Percentiles rank a stretch among this genome's conserved stretches.
Conservation (phyloP, 2,113 vertebrate genomes). For the Halcyon senegalensis region DNA sequence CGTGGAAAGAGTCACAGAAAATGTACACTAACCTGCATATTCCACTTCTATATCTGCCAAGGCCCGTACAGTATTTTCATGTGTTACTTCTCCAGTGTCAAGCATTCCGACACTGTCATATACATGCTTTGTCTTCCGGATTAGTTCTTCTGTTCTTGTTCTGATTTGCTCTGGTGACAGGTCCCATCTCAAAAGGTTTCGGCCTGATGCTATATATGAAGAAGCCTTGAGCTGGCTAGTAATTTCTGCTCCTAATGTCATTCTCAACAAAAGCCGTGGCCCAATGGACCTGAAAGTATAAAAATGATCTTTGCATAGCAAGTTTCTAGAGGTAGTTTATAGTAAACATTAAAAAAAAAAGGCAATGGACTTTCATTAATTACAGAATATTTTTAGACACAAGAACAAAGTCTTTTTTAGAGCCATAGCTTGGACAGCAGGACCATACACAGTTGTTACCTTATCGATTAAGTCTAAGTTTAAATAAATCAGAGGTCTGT, state of each 20-base stretch:
- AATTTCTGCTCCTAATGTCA: constrained; percentile 82
- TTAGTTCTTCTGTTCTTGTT: constrained; percentile 81
- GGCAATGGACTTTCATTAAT: background rate
- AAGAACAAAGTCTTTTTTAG: background rate
- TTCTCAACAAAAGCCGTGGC: constrained; percentile 69
- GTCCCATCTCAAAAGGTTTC: constrained; percentile 86
- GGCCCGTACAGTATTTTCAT: constrained; percentile 85
- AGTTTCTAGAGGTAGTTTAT: background rate
- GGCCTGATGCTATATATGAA: constrained; percentile 56
- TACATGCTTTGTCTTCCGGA: constrained; percentile 81
- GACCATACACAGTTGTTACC: background rate
- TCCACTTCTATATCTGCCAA: constrained; percentile 87
- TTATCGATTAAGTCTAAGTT: background rate
- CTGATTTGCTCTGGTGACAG: constrained; percentile 86
- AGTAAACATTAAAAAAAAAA: background rate
- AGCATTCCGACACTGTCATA: constrained; percentile 84
- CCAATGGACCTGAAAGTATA: constrained; percentile 68
- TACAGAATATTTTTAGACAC: background rate
- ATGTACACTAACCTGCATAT: constrained; percentile 81
- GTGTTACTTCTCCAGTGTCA: constrained; percentile 79
- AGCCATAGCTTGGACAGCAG: background rate
- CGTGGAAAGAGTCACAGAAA: background rate
- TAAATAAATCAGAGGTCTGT: background rate
- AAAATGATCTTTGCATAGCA: background rate
- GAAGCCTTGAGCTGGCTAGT: constrained; percentile 63